These are phyloP conservation scores for Pelecanoides urinatrix DNA, from an alignment of 2,113 vertebrate species.

Conservation along the genomic window DNA sequence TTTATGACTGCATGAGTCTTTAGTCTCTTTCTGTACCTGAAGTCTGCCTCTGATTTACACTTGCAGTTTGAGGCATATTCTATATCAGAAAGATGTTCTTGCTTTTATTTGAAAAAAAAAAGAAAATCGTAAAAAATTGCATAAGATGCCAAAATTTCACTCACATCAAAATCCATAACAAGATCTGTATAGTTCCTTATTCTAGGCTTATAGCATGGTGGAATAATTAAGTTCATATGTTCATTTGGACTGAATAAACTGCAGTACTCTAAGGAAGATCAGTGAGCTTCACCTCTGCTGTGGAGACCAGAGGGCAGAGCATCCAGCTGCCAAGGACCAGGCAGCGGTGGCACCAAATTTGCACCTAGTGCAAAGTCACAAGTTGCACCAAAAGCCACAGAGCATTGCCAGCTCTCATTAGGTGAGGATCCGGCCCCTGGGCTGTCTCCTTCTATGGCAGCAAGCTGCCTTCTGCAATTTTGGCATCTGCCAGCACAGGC, in stretches of 20 bases:
- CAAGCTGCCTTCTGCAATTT: background rate
- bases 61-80: conserved; percentile 7
- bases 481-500: background rate
- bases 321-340: background rate
- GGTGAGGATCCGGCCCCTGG: background rate
- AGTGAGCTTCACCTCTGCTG: background rate
- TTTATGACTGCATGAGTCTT: conserved; percentile 15
- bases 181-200: conserved; percentile 16
- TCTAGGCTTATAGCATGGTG: background rate
- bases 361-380: background rate
- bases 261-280: background rate
- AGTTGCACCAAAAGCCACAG: background rate
- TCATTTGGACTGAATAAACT: background rate
- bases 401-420: background rate
- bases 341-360: background rate
- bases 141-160: conserved; percentile 33
- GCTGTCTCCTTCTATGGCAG: background rate
- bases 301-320: background rate
- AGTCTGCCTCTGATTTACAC: conserved; percentile 46
- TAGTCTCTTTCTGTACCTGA: conserved; percentile 30
- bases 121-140: background rate
- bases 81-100: conserved; percentile 23
- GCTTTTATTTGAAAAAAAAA: background rate
- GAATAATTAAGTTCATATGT: conserved; percentile 14
- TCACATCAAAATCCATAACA: conserved; percentile 11